These are phyloP conservation scores for Solea solea DNA, from an alignment of 2,113 vertebrate species.

Conservation along the genomic window DNA sequence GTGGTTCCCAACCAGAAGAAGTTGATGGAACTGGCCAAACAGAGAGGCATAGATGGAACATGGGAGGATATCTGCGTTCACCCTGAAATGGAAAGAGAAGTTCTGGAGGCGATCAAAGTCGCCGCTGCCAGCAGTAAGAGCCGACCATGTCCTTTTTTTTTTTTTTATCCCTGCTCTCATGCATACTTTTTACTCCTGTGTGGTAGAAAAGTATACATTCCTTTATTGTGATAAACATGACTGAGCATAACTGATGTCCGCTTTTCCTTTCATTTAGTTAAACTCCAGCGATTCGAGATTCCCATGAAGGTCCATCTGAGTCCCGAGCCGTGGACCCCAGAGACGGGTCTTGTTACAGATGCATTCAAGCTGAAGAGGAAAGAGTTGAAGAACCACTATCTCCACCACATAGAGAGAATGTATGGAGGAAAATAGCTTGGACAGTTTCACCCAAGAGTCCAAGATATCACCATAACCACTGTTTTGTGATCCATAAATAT, in stretches of 20 bases:
- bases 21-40: slow-evolving; percentile 86
- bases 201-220: not conserved
- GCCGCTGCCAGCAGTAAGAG: slow-evolving; percentile 91
- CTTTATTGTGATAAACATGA: not conserved
- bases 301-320: slow-evolving; percentile 93
- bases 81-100: slow-evolving; percentile 90
- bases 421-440: slow-evolving; percentile 90
- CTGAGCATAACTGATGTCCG: not conserved
- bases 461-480: slow-evolving; percentile 20
- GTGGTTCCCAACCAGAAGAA: slow-evolving; percentile 97
- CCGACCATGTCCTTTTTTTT: not conserved
- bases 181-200: not conserved
- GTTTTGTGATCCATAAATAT: slow-evolving; percentile 41
- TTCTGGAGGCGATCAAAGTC: slow-evolving; percentile 90
- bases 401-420: slow-evolving; percentile 95
- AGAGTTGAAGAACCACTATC: slow-evolving; percentile 95
- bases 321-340: slow-evolving; percentile 95
- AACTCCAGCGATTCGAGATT: slow-evolving; percentile 95
- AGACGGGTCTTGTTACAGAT: slow-evolving; percentile 96
- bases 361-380: slow-evolving; percentile 98
- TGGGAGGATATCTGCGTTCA: slow-evolving; percentile 95
- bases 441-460: not conserved
- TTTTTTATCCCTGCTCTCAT: not conserved
- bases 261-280: slow-evolving; percentile 79
- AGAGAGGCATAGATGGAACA: slow-evolving; percentile 83